Base-by-base conservation (phyloP, 1,140 invertebrate genomes). In the Littorina saxatilis region DNA sequence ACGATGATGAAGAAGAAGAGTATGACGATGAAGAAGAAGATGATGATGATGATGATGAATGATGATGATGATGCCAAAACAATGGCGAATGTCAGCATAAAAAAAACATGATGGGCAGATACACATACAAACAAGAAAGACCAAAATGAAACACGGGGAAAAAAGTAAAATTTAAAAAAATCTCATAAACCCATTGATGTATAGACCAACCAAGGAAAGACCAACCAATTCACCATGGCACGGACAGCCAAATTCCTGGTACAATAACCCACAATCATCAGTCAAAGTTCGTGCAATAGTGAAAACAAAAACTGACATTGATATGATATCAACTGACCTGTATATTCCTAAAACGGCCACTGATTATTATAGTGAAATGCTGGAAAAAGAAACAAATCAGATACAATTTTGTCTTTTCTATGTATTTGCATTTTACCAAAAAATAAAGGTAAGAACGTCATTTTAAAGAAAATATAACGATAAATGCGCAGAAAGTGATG, bases 361-460 rank as follows among this genome's bases (percentile, higher is more conserved):
- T 50, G 40, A 47, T 15, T 27, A 73, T 52, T 73, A 73, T 29
- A 73, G 70, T 73, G 70, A 73, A 73, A 73, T 73, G 70, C 70
- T 73, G 70, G 23, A 73, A 73, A 73, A 47, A 73, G 43, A 73
- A 73, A 73, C 43, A 50, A 5, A 73, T 43, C 7, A 9, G 7
- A 47, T 47, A 66, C 32, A 35, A 66, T 66, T 23, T 27, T 23
- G 23, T 66, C 23, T 23, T 23, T 27, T 35, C 23, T 11, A 27
- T 66, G 32, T 7, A n/a, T n/a, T 11, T 43, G 47, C 11, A 35
- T 75, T 50, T n/a, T 23, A 40, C 17, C 5, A 74, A 1, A 74
- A 47, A 74, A 47, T 35, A 47, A 74, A 13, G 9, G n/a, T n/a
- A n/a, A n/a, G n/a, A n/a, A n/a, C n/a, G n/a, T n/a, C n/a, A n/a